Base-by-base conservation (phyloP, 2,113 vertebrate genomes). In the Bombycilla garrulus region DNA sequence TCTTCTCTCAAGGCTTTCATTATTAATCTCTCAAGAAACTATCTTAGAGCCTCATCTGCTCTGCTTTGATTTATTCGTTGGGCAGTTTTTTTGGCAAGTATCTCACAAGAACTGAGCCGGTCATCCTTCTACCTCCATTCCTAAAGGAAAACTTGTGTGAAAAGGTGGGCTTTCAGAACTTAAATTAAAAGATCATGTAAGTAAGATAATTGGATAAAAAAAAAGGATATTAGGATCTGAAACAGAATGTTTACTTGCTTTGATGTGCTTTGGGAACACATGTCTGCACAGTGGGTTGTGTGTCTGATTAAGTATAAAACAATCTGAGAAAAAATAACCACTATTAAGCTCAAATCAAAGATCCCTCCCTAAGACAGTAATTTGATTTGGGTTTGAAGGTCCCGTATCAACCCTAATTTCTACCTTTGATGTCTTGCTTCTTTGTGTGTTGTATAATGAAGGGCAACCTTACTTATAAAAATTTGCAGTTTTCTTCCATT, bases 201-300 rank as follows among this genome's bases (percentile, higher is more conserved):
- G 92, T 95, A 96, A 96, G 95, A 95, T 97, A 97, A 97, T 97
- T 96, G 94, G 96, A 95, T 96, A 5, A 6, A 93, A 97, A 90
- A 95, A 97, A 96, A 88, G 87, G 80, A 86, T 97, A 95, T 96
- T 95, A 94, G 91, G 93, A 94, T 91, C 92, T 97, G 96, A 97
- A 97, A 96, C 94, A 96, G 96, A 96, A 85, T 97, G 96, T 97
- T 97, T 97, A 97, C 95, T 93, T 87, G 70, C 96, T 97, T 97
- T 97, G 96, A 97, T 96, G 95, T 97, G 70, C 77, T 96, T 94
- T 91, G 86, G 90, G 95, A 97, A 86, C 96, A 97, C 95, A 96
- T 95, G 96, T 92, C 92, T 95, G 88, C 94, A 94, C 94, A 89
- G 85, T 94, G 85, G 94, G 91, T 94, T 93, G 66, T 89, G 86